Base-by-base conservation (phyloP, 2,113 vertebrate genomes). In the Corythornis cristatus region DNA sequence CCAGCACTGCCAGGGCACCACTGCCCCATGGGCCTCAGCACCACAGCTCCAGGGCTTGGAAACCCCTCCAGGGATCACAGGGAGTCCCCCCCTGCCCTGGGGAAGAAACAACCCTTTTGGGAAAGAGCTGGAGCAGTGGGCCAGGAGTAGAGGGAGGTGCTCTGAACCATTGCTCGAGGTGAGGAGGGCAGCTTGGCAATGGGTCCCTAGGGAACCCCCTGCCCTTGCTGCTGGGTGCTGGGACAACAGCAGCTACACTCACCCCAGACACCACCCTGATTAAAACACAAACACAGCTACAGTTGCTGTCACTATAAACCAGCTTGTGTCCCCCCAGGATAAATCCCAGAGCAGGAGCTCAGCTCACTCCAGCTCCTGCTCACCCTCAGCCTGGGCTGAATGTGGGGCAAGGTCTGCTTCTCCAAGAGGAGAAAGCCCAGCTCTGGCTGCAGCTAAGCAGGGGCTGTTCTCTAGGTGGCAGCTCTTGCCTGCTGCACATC, bases 401-500 rank as follows among this genome's bases (percentile, higher is more conserved):
- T 26, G 9, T n/a, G 26, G 19, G 35, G 45, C 66, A 2, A 12
- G 61, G 0, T 3, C 11, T 66, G 20, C 23, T 15, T 5, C 28
- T n/a, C 37, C 7, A 0, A 33, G 23, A 8, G 0, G 4, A 31
- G 53, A 26, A 22, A 31, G 25, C 2, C 4, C 4, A 29, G 45
- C 5, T 5, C 12, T 6, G n/a, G 0, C 25, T 23, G 83, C 42
- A 18, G 19, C 13, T 58, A 51, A 51, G 25, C 91, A 1, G 15
- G 3, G 33, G 26, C 11, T 6, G 56, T 3, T 93, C 96, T 86
- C 68, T 94, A 96, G 96, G 74, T 83, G 96, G 96, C 96, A 92
- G 77, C 84, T 40, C 86, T 6, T 18, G 86, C 29, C 73, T 12
- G 53, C 66, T 4, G 22, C 45, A 43, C 0, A 1, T 17, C 15